Evolutionary conservation across 2,797 vertebrate genomes (phyloP).

Genomic region (Calcarius lapponicus): DNA sequence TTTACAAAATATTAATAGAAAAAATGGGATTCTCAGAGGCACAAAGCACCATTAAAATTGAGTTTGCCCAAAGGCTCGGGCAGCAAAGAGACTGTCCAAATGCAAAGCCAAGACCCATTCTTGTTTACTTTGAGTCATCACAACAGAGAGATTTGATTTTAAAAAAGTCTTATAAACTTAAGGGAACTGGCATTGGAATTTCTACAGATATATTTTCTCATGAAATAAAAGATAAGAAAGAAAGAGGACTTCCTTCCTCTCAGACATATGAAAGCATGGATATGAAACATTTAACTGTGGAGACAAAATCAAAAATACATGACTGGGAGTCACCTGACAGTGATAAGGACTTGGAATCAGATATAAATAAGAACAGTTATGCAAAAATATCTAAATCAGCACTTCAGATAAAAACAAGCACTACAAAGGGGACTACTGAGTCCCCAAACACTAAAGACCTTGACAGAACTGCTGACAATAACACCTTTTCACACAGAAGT

Average conservation of each 20-base stretch:
- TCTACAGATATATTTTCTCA: slow-evolving; percentile 92
- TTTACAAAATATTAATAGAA: slow-evolving; percentile 91
- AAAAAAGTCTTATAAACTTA: slow-evolving; percentile 99
- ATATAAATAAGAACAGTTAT: slow-evolving; percentile 91
- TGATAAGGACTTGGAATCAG: slow-evolving; percentile 89
- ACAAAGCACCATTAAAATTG: slow-evolving; percentile 89
- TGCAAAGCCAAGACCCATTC: slow-evolving; percentile 95
- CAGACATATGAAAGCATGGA: slow-evolving; percentile 99
- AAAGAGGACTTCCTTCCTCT: slow-evolving; percentile 89
- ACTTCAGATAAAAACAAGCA: slow-evolving; percentile 83
- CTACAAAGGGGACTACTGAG: slow-evolving; percentile 78
- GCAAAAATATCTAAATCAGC: slow-evolving; percentile 87
- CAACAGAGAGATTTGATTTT: slow-evolving; percentile 95
- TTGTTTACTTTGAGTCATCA: slow-evolving; percentile 92
- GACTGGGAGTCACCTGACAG: slow-evolving; percentile 91
- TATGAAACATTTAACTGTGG: slow-evolving; percentile 86
- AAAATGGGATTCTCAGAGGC: slow-evolving; percentile 96
- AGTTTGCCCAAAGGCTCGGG: slow-evolving; percentile 94
- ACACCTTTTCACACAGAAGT: slow-evolving; percentile 79
- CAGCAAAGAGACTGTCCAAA: slow-evolving; percentile 95
- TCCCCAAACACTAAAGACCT: slow-evolving; percentile 68
- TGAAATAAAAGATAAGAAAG: slow-evolving; percentile 90
- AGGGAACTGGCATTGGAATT: slow-evolving; percentile 94
- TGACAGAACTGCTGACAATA: slow-evolving; percentile 77
- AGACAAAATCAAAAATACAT: slow-evolving; percentile 85